Conservation (phyloP, 2,797 vertebrate species). For the Siniperca obscura region DNA sequence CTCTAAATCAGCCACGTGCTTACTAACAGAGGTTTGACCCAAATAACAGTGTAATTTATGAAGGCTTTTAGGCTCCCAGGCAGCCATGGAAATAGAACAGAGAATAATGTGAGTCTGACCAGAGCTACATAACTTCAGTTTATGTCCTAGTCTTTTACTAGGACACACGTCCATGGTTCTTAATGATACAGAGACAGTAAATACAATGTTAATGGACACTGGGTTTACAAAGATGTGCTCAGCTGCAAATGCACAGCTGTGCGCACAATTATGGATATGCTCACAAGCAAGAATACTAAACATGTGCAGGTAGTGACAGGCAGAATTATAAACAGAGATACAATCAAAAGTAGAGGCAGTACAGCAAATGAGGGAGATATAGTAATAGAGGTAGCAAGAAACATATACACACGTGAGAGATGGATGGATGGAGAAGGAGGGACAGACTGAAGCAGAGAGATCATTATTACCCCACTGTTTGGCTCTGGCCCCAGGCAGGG, state of each 20-base stretch:
- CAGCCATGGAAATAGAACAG: constrained; percentile 77
- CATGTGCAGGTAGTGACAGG: constrained; percentile 37
- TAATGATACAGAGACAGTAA: constrained; percentile 79
- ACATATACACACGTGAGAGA: constrained; percentile 23
- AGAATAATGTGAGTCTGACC: constrained; percentile 80
- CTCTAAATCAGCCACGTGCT: constrained; percentile 77
- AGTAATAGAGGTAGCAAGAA: constrained; percentile 27
- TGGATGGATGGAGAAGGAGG: constrained; percentile 37
- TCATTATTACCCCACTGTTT: constrained; percentile 62
- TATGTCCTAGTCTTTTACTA: constrained; percentile 78
- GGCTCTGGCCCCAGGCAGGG: constrained; percentile 66
- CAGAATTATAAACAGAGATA: constrained; percentile 44
- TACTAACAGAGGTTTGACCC: constrained; percentile 83
- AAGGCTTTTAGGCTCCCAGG: constrained; percentile 82
- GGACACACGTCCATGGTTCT: constrained; percentile 69
- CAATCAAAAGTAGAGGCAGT: constrained; percentile 38
- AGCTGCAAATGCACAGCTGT: constrained; percentile 31
- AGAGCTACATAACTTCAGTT: constrained; percentile 75
- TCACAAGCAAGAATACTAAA: constrained; percentile 43
- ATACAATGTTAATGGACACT: constrained; percentile 73
- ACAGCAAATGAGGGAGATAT: constrained; percentile 36
- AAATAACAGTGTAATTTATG: constrained; percentile 84
- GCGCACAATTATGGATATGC: constrained; percentile 32
- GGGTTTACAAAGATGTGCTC: constrained; percentile 60
- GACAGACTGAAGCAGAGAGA: constrained; percentile 46